phyloP scores from a whole-genome alignment of 2,888 invertebrate genomes.

The Acrobasis consociella region DNA sequence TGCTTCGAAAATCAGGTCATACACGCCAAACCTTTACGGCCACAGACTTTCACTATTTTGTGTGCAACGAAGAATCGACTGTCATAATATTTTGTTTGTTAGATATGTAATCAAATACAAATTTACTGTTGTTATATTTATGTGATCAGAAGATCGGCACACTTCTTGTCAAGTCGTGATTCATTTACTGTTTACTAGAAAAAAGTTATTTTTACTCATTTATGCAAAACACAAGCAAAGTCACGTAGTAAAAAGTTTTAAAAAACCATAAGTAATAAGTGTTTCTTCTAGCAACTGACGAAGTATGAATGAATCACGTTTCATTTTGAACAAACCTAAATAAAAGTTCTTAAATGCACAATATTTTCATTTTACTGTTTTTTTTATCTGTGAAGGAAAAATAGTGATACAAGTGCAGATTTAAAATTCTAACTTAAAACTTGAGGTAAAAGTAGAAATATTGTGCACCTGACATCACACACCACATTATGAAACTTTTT shows the following conservation, averaged over 20 bases:
- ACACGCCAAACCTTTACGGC: neutral
- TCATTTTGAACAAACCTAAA: neutral
- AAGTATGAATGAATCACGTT: constrained; percentile 5
- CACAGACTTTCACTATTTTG: constrained; percentile 9
- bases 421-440: neutral
- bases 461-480: constrained; percentile 10
- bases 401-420: neutral
- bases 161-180: constrained; percentile 5
- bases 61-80: neutral
- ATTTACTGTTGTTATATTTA: neutral
- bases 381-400: neutral
- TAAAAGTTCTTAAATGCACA: constrained; percentile 13
- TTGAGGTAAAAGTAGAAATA: neutral
- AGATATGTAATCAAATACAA: neutral
- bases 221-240: no score
- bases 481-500: neutral
- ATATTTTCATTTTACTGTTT: neutral
- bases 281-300: neutral
- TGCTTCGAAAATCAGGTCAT: constrained; percentile 6
- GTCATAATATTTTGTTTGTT: no score
- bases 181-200: neutral
- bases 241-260: neutral
- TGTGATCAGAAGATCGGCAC: neutral
- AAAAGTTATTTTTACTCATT: no score
- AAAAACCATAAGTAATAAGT: neutral